Evolutionary conservation across 2,113 vertebrate species (phyloP).

Genomic region (Erythrocercus mccallii): DNA sequence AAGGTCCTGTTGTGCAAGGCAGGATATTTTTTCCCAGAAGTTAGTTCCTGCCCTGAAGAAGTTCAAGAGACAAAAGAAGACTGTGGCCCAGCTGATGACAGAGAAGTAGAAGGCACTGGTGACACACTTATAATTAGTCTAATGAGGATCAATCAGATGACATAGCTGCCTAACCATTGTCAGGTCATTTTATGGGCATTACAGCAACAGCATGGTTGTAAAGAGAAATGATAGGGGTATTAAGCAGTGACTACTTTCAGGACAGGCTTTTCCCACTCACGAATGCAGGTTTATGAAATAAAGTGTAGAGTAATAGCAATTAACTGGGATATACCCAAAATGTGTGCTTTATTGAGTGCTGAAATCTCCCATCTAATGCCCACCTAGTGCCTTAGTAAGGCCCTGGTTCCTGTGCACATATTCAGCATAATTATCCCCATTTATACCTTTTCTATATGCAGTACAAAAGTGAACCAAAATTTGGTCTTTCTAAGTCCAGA

Average conservation of each 20-base stretch:
- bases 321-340: neutral
- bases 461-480: neutral
- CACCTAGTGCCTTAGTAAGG: neutral
- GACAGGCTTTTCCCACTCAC: neutral
- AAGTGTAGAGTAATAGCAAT: neutral
- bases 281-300: neutral
- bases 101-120: neutral
- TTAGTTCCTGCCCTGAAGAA: neutral
- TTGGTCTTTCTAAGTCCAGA: neutral
- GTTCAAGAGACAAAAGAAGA: neutral
- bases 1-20: neutral
- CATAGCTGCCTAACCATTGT: neutral
- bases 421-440: neutral
- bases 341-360: neutral
- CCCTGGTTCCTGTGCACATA: neutral
- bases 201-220: neutral
- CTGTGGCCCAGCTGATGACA: neutral
- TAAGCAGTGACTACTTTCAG: neutral
- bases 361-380: neutral
- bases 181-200: slow-evolving; percentile 11
- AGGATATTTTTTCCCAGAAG: neutral
- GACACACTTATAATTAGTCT: neutral
- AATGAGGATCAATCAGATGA: slow-evolving; percentile 1
- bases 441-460: neutral
- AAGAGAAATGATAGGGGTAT: neutral